These are phyloP conservation scores for Camponotus vicinus DNA, from an alignment of 1,140 invertebrate genomes.

Conservation along the genomic window DNA sequence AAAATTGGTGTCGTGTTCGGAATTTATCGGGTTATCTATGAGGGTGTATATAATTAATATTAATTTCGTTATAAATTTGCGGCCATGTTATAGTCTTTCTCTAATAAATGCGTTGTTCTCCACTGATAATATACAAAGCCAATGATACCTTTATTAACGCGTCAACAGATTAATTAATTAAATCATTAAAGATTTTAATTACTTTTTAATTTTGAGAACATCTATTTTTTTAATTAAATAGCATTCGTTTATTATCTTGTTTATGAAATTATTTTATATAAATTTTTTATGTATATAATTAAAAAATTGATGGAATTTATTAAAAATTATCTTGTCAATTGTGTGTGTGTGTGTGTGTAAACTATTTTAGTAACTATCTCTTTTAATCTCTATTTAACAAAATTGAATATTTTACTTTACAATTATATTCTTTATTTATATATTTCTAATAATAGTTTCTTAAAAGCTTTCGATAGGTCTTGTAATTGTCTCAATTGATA, in stretches of 20 bases:
- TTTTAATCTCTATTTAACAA: not conserved
- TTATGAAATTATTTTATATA: too few relatives aligned
- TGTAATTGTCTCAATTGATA: not conserved
- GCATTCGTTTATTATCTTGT: not conserved
- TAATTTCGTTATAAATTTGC: conserved; percentile 72
- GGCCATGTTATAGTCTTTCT: conserved; percentile 57
- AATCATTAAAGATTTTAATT: conserved; percentile 62
- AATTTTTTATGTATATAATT: too few relatives aligned
- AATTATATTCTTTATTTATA: not conserved
- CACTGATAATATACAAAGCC: conserved; percentile 36
- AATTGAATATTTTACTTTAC: not conserved
- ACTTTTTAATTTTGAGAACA: not conserved
- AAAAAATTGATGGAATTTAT: not conserved
- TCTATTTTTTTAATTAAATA: not conserved
- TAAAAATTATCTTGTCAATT: not conserved
- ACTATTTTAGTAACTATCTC: not conserved
- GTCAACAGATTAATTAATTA: conserved; percentile 39
- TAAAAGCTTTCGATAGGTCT: not conserved
- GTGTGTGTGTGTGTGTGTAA: not conserved
- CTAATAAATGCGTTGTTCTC: conserved; percentile 23
- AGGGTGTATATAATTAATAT: conserved; percentile 69
- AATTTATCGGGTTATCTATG: conserved; percentile 67
- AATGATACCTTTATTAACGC: conserved; percentile 45
- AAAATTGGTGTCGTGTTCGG: conserved; percentile 38
- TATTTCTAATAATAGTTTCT: not conserved